Conservation (phyloP, 2,888 invertebrate species). For the Sclerodermus sp. region DNA sequence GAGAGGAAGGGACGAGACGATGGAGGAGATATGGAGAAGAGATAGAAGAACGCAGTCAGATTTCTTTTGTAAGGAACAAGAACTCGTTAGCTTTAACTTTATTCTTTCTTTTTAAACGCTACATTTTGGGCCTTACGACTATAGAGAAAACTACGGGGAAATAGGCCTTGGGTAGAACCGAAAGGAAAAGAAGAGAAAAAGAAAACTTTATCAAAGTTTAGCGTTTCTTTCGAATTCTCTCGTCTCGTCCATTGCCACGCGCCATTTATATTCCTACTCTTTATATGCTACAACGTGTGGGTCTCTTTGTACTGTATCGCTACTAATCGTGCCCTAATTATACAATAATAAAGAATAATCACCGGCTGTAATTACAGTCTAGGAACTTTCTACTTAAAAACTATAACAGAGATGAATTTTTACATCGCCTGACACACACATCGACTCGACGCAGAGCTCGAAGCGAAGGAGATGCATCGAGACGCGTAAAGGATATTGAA, state of each 20-base stretch:
- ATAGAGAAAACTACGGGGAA: constrained; percentile 16
- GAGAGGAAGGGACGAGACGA: no score
- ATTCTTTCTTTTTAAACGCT: constrained; percentile 18
- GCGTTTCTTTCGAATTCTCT: background rate
- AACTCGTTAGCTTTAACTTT: constrained; percentile 26
- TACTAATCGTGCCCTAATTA: constrained; percentile 25
- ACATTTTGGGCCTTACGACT: constrained; percentile 16
- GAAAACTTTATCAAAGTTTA: constrained; percentile 12
- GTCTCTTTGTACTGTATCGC: constrained; percentile 30
- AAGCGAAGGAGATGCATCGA: constrained; percentile 24
- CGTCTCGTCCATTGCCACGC: background rate
- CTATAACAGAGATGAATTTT: constrained; percentile 12
- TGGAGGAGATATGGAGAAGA: no score
- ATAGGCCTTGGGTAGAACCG: constrained; percentile 23
- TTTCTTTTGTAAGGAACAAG: constrained; percentile 15
- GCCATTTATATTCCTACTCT: background rate
- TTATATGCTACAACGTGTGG: background rate
- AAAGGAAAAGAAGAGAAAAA: no score
- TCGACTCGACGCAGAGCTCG: constrained; percentile 5
- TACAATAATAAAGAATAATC: constrained; percentile 25
- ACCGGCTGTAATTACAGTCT: constrained; percentile 22
- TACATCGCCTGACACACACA: constrained; percentile 23
- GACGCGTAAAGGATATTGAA: constrained; percentile 17
- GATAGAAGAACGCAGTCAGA: background rate
- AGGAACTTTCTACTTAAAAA: constrained; percentile 31